phyloP scores from a whole-genome alignment of 2,797 vertebrate species.

The Craterocephalus amniculus region DNA sequence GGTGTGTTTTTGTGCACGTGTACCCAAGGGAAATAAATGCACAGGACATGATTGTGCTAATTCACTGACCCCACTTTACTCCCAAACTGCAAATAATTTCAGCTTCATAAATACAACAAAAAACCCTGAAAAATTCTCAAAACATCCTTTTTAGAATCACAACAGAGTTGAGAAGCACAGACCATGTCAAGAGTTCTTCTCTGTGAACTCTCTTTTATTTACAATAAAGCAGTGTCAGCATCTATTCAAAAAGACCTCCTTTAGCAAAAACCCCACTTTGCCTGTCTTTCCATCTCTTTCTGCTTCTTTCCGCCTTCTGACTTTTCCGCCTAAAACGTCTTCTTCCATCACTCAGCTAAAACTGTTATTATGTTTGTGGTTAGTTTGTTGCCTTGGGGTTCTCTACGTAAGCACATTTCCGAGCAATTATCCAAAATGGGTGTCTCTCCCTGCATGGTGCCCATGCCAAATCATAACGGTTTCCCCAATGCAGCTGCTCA shows the following conservation, averaged over 20 bases:
- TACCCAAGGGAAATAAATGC: conserved; percentile 57
- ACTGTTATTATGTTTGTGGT: conserved; percentile 77
- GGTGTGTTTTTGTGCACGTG: conserved; percentile 34
- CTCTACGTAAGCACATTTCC: conserved; percentile 78
- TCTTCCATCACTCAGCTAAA: conserved; percentile 58
- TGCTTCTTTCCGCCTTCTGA: conserved; percentile 22
- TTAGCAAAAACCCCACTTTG: conserved; percentile 42
- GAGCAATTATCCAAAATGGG: conserved; percentile 80
- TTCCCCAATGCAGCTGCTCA: conserved; percentile 64
- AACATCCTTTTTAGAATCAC: conserved; percentile 34
- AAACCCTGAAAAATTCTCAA: conserved; percentile 34
- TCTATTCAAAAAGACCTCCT: conserved; percentile 47
- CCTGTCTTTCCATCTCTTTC: conserved; percentile 20
- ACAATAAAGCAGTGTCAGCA: conserved; percentile 42
- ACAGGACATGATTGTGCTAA: conserved; percentile 61
- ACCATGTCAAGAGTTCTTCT: conserved; percentile 37
- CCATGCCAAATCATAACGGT: conserved; percentile 74
- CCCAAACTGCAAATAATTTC: conserved; percentile 47
- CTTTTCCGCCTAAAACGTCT: conserved; percentile 41
- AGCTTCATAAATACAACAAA: conserved; percentile 55
- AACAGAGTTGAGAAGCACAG: conserved; percentile 39
- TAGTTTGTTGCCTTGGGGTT: conserved; percentile 71
- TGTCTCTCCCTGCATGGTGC: conserved; percentile 68
- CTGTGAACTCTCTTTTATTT: conserved; percentile 13
- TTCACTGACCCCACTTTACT: conserved; percentile 68